Conservation (phyloP, 2,888 invertebrate genomes). For the Yponomeuta evonymella region DNA sequence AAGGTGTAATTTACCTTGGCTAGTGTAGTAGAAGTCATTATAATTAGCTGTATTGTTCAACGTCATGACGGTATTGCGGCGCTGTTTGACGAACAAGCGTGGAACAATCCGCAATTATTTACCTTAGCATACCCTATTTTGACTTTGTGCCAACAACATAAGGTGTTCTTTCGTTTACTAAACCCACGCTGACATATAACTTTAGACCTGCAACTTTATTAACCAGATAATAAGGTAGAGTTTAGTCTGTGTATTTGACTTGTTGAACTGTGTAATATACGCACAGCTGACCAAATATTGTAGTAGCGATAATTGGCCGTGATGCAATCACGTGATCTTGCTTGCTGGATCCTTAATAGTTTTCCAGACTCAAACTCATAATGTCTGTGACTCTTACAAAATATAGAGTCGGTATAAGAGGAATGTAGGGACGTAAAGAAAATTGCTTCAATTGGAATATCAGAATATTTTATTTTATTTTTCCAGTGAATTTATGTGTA, state of each 20-base stretch:
- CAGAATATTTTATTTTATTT: slow-evolving; percentile 10
- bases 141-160: slow-evolving; percentile 15
- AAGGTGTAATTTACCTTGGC: background rate
- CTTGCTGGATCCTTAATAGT: background rate
- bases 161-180: slow-evolving; percentile 14
- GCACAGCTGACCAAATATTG: slow-evolving; percentile 75
- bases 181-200: background rate
- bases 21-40: background rate
- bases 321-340: slow-evolving; percentile 66
- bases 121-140: slow-evolving; percentile 22
- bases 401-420: background rate
- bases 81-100: slow-evolving; percentile 55
- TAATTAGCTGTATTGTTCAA: slow-evolving; percentile 52
- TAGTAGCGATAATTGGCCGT: slow-evolving; percentile 71
- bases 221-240: slow-evolving; percentile 30
- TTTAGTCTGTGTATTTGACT: background rate
- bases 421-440: background rate
- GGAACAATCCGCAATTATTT: slow-evolving; percentile 36
- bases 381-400: background rate
- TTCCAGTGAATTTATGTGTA: background rate
- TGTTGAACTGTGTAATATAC: slow-evolving; percentile 18
- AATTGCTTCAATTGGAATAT: background rate
- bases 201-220: slow-evolving; percentile 33
- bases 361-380: background rate
- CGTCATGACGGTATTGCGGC: slow-evolving; percentile 43